These are phyloP conservation scores for Ditula angustiorana DNA, from an alignment of 2,888 invertebrate species.

Conservation along the genomic window DNA sequence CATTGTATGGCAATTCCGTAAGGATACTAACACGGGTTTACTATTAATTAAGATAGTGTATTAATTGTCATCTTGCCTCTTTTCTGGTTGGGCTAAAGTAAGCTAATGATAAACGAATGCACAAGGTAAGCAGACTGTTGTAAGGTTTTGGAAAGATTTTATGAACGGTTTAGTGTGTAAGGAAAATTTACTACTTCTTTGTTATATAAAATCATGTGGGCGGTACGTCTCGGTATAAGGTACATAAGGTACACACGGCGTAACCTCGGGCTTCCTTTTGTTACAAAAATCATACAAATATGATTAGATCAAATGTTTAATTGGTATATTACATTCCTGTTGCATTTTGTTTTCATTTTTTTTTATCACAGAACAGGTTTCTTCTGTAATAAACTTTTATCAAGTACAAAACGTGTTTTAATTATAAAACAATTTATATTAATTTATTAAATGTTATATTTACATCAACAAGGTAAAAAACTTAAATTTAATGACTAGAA, in stretches of 20 bases:
- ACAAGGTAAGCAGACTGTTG: slow-evolving; percentile 51
- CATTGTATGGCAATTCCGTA: background rate
- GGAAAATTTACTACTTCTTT: slow-evolving; percentile 33
- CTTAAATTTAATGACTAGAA: slow-evolving; percentile 77
- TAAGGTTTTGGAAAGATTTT: slow-evolving; percentile 57
- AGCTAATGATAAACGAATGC: slow-evolving; percentile 34
- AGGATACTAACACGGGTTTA: background rate
- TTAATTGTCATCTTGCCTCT: slow-evolving; percentile 1
- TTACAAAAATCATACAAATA: slow-evolving; percentile 57
- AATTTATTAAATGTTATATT: slow-evolving; percentile 49
- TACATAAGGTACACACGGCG: slow-evolving; percentile 7
- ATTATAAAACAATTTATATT: slow-evolving; percentile 56
- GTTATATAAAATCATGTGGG: slow-evolving; percentile 27
- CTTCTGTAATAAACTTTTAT: slow-evolving; percentile 70
- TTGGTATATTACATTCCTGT: slow-evolving; percentile 78
- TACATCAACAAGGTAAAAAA: slow-evolving; percentile 55
- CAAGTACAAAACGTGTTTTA: slow-evolving; percentile 63
- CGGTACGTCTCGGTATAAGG: background rate
- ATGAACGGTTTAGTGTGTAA: slow-evolving; percentile 49
- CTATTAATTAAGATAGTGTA: no score
- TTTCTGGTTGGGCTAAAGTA: background rate
- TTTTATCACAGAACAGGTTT: slow-evolving; percentile 57
- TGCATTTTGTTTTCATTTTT: slow-evolving; percentile 60
- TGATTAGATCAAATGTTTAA: slow-evolving; percentile 72
- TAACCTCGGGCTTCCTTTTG: slow-evolving; percentile 50